Base-by-base conservation (phyloP, 2,113 vertebrate genomes). In the Salvelinus fontinalis region DNA sequence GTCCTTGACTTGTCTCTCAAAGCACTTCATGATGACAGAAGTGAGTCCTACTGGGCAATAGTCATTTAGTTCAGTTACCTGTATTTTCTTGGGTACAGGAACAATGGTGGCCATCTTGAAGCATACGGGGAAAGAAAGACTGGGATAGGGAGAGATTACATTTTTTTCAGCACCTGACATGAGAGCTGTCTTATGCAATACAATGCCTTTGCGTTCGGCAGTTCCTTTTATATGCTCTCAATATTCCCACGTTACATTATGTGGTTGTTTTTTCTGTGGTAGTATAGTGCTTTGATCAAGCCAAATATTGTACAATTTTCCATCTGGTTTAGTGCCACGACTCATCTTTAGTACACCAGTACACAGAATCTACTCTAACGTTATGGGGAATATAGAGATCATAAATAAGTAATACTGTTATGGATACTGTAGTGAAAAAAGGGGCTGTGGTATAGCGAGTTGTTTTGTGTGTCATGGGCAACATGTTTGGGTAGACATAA, bases 331-430 rank as follows among this genome's bases (percentile, higher is more conserved):
- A 81, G 76, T n/a, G 74, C 65, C n/a, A 70, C 49, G 51, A 66
- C 59, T 70, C 74, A 70, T 74, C 51, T 49, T 48, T 59, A 14
- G 67, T 80, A 62, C 73, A 71, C 9, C 7, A n/a, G 65, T 80
- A 62, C 73, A 69, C 5, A 71, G 80, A 82, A 81, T 78, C 70
- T 34, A 3, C 77, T 74, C 57, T 76, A 80, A 78, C 54, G 71
- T 79, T 64, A n/a, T n/a, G 39, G 18, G 20, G 14, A 59, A 39
- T 82, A 86, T 81, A 7, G 74, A 74, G 65, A 71, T 31, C 79
- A 87, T 88, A 70, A 79, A 90, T 90, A 88, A 89, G 82, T 87
- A 49, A 87, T 68, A 16, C 60, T 75, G 59, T 83, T 82, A 44
- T 57, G 65, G 27, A 70, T 64, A 70, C 16, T 54, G 71, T 68